phyloP scores from a whole-genome alignment of 2,888 invertebrate species.

The Caenorhabditis wallacei region DNA sequence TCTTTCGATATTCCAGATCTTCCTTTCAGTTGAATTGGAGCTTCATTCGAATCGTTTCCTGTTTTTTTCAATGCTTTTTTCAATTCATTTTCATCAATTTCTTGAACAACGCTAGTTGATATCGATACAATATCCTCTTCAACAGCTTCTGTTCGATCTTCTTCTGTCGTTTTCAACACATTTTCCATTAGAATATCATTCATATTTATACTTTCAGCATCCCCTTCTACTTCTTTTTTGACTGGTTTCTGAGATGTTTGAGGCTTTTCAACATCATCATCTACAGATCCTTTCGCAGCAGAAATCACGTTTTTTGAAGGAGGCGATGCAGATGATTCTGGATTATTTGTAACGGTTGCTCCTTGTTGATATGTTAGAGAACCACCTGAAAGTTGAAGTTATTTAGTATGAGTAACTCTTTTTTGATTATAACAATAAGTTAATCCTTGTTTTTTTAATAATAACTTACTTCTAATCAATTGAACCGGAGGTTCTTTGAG shows the following conservation, averaged over 20 bases:
- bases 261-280: conserved; percentile 37
- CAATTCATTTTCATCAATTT: conserved; percentile 57
- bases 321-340: conserved; percentile 5
- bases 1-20: conserved; percentile 50
- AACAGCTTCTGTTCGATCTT: conserved; percentile 54
- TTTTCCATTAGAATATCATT: conserved; percentile 63
- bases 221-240: conserved; percentile 12
- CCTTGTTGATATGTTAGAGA: conserved; percentile 61
- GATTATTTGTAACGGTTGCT: conserved; percentile 11
- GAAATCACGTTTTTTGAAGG: conserved; percentile 41
- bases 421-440: too few relatives aligned
- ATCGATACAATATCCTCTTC: conserved; percentile 60
- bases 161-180: conserved; percentile 40
- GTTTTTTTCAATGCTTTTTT: conserved; percentile 43
- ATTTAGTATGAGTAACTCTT: too few relatives aligned
- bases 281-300: conserved; percentile 49
- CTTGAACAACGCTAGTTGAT: conserved; percentile 59
- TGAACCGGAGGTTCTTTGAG: conserved; percentile 64
- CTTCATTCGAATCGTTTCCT: conserved; percentile 37
- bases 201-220: conserved; percentile 56
- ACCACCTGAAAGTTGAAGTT: conserved; percentile 61
- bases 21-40: conserved; percentile 33
- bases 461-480: conserved; percentile 56
- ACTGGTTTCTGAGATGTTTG: conserved; percentile 26
- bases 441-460: too few relatives aligned